Evolutionary conservation across 2,888 invertebrate species (phyloP).

Genomic region (Conistra vaccinii): DNA sequence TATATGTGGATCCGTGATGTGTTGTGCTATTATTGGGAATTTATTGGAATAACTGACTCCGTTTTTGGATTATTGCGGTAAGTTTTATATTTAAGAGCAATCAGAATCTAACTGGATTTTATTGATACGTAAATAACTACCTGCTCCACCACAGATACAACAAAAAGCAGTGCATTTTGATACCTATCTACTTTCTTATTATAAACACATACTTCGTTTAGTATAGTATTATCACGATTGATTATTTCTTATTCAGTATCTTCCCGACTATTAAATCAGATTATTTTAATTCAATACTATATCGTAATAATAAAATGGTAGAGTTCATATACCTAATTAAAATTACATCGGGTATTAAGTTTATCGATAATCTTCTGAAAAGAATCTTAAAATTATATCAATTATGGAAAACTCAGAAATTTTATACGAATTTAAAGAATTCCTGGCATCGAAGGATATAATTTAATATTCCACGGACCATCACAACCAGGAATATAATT

Average conservation of each 20-base stretch:
- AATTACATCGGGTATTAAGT: too few species aligned
- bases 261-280: neutral
- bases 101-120: conserved; percentile 32
- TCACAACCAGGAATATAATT: conserved; percentile 3
- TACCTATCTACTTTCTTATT: neutral
- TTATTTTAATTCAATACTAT: neutral
- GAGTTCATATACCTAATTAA: too few species aligned
- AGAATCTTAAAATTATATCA: neutral
- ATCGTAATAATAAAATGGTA: too few species aligned
- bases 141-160: neutral
- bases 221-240: neutral
- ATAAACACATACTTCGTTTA: neutral
- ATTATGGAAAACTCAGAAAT: neutral
- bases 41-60: conserved; percentile 69
- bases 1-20: conserved; percentile 76
- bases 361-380: neutral
- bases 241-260: neutral
- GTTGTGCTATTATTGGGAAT: conserved; percentile 74
- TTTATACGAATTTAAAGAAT: neutral
- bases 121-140: neutral
- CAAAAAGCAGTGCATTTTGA: neutral
- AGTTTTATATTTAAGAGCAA: conserved; percentile 63
- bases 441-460: neutral
- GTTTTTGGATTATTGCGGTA: conserved; percentile 60
- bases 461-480: conserved; percentile 19